Evolutionary conservation across 2,888 invertebrate genomes (phyloP).

Genomic region (Mimumesa dahlbomi): DNA sequence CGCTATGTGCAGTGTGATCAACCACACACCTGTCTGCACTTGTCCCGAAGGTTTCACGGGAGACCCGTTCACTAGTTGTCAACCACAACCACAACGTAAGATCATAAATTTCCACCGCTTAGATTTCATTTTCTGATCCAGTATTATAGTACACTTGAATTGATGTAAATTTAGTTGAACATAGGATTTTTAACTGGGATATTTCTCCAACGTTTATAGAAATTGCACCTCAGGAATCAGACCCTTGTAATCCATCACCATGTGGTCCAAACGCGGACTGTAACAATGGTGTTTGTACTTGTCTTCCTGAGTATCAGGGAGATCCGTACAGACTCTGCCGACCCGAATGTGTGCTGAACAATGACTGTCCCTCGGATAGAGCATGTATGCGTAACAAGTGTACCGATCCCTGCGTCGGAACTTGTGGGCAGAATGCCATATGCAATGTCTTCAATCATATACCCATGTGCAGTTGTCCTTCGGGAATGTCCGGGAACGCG

Average conservation of each 20-base stretch:
- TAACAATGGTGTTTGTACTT: constrained; percentile 84
- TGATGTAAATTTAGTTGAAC: no score
- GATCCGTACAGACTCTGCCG: constrained; percentile 81
- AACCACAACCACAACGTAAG: constrained; percentile 73
- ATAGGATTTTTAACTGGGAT: no score
- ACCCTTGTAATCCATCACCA: constrained; percentile 89
- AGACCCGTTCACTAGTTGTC: constrained; percentile 86
- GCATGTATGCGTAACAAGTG: constrained; percentile 81
- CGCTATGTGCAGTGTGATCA: constrained; percentile 85
- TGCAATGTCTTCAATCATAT: constrained; percentile 82
- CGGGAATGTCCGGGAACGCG: constrained; percentile 88
- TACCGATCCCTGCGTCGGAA: constrained; percentile 79
- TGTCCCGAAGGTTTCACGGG: constrained; percentile 88
- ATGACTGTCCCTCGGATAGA: constrained; percentile 78
- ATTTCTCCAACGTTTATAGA: no score
- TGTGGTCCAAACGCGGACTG: constrained; percentile 81
- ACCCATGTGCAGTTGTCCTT: constrained; percentile 83
- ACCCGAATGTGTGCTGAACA: constrained; percentile 79
- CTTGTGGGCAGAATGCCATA: constrained; percentile 82
- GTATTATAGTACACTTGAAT: no score
- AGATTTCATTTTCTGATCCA: no score
- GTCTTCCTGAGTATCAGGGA: constrained; percentile 84
- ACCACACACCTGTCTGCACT: constrained; percentile 88
- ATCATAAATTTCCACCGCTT: no score
- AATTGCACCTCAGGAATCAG: constrained; percentile 68